Conservation (phyloP, 2,888 invertebrate genomes). For the Agriotes lineatus region DNA sequence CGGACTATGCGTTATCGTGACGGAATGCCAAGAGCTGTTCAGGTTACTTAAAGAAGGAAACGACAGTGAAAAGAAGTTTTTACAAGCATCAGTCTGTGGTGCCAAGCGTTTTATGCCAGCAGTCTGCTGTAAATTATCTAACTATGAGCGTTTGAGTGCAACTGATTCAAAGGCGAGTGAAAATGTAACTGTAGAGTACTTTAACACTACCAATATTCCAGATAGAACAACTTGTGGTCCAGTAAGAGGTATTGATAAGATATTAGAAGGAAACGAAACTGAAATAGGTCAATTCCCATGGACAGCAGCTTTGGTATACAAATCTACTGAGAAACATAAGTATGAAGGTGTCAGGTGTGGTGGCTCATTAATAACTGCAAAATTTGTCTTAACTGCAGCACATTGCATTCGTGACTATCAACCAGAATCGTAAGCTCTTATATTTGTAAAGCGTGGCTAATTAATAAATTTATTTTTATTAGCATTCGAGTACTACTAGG, state of each 20-base stretch:
- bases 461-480: no score
- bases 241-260: conserved; percentile 15
- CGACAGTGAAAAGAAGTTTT: no score
- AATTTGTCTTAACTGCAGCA: conserved; percentile 65
- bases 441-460: neutral
- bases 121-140: no score
- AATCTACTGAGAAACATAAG: conserved; percentile 25
- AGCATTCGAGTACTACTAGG: conserved; percentile 63
- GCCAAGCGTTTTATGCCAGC: no score
- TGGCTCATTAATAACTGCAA: conserved; percentile 65
- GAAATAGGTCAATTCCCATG: conserved; percentile 65
- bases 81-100: no score
- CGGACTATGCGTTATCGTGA: no score
- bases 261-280: conserved; percentile 55
- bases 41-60: no score
- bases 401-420: conserved; percentile 57
- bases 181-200: neutral
- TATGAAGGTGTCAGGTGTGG: conserved; percentile 57
- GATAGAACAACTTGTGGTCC: conserved; percentile 31
- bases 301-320: conserved; percentile 64
- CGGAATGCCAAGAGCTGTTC: no score
- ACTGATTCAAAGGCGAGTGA: no score
- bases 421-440: conserved; percentile 17
- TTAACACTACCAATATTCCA: conserved; percentile 14
- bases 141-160: no score